Evolutionary conservation across 92 coral and sea anemone genomes (phyloP).

Genomic region (Chrysogorgia sp.): DNA sequence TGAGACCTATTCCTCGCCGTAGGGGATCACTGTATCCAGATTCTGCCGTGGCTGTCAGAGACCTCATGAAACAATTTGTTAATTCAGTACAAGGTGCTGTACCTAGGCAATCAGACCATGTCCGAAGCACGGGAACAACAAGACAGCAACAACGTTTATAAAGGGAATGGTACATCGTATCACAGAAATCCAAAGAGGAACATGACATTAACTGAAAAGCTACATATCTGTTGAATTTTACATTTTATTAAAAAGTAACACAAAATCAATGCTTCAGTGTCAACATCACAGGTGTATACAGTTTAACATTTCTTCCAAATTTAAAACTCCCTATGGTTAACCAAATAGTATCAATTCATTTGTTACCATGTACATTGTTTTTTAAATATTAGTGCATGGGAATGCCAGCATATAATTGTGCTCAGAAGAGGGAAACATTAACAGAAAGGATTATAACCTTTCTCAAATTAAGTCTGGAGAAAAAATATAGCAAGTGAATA

Average conservation of each 20-base stretch:
- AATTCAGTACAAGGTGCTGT: too few relatives aligned
- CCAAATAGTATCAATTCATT: too few relatives aligned
- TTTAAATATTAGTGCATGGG: neutral
- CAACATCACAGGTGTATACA: neutral
- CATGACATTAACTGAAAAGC: neutral
- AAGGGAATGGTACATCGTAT: too few relatives aligned
- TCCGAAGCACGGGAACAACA: too few relatives aligned
- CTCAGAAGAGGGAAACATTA: too few relatives aligned
- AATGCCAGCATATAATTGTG: neutral
- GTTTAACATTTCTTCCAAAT: too few relatives aligned
- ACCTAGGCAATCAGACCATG: too few relatives aligned
- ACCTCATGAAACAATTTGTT: slow-evolving; percentile 58
- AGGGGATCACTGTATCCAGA: slow-evolving; percentile 59
- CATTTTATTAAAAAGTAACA: neutral
- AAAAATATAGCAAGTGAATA: too few relatives aligned
- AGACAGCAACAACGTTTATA: slow-evolving; percentile 7
- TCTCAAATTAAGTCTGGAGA: too few relatives aligned
- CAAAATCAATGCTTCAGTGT: neutral
- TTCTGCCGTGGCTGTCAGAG: slow-evolving; percentile 52
- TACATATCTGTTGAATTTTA: neutral
- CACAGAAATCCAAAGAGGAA: neutral
- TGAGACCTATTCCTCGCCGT: slow-evolving; percentile 43
- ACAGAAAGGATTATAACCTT: too few relatives aligned
- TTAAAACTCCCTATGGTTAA: too few relatives aligned
- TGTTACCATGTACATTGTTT: neutral